Evolutionary conservation across 2,113 vertebrate species (phyloP).

Genomic region (Etia nguti): DNA sequence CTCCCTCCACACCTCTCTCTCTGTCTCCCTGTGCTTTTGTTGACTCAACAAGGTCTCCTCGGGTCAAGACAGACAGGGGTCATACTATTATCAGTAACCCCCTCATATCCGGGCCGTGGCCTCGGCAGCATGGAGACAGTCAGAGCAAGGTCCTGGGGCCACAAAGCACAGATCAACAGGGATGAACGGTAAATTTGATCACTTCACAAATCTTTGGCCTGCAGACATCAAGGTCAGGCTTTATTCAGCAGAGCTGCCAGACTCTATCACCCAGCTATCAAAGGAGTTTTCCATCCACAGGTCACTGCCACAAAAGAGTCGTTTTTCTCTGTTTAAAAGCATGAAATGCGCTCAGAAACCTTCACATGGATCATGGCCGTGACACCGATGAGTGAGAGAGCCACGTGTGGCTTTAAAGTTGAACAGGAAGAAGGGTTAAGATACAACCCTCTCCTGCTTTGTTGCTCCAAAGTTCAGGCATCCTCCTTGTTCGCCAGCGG

Average conservation of each 20-base stretch:
- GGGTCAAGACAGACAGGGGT: conserved; percentile 44
- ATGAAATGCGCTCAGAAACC: neutral
- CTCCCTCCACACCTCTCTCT: neutral
- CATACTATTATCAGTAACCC: conserved; percentile 42
- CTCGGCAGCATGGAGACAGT: conserved; percentile 5
- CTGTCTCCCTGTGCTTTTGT: conserved; percentile 8
- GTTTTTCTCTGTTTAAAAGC: neutral
- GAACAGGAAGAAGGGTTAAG: neutral
- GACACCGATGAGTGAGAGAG: neutral
- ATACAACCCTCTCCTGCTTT: conserved; percentile 8
- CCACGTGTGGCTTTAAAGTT: neutral
- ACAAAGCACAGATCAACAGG: conserved; percentile 47
- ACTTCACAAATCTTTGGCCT: conserved; percentile 51
- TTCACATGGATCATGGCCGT: neutral
- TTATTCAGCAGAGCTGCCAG: neutral
- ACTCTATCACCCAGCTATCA: neutral
- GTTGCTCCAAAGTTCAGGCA: conserved; percentile 45
- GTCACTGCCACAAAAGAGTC: neutral
- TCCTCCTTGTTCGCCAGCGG: conserved; percentile 34
- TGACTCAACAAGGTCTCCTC: conserved; percentile 46
- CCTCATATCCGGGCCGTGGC: conserved; percentile 40
- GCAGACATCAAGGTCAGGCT: conserved; percentile 54
- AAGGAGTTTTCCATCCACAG: neutral
- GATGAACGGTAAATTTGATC: conserved; percentile 58
- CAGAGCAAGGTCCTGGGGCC: conserved; percentile 1